Conservation (phyloP, 2,888 invertebrate species). For the Calameuta pallipes region DNA sequence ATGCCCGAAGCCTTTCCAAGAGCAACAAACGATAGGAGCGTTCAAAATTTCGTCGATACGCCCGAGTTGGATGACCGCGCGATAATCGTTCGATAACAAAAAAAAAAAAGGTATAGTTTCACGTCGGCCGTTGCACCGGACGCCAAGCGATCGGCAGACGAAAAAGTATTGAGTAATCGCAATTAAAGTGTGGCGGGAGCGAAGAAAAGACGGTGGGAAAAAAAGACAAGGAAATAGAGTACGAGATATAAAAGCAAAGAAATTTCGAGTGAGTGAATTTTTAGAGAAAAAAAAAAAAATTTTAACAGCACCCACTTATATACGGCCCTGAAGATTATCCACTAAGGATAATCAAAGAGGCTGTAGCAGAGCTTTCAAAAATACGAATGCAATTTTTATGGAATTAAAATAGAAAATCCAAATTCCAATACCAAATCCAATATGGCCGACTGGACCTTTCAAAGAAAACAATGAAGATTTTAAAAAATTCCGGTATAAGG, state of each 20-base stretch:
- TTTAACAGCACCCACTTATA: too few relatives aligned
- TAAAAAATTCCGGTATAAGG: background rate
- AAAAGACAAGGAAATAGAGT: background rate
- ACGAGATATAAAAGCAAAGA: background rate
- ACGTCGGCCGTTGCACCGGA: background rate
- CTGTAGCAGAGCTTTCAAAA: too few relatives aligned
- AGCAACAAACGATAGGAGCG: background rate
- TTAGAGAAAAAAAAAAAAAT: too few relatives aligned
- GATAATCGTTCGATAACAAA: background rate
- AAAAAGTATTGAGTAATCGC: background rate
- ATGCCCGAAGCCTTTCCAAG: background rate
- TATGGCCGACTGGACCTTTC: too few relatives aligned
- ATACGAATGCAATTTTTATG: too few relatives aligned
- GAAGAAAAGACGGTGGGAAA: background rate
- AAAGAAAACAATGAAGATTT: too few relatives aligned
- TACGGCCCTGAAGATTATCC: too few relatives aligned
- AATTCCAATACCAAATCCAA: too few relatives aligned
- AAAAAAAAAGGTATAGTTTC: background rate
- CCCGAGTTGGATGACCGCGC: background rate
- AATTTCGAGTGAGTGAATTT: background rate
- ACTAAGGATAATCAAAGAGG: too few relatives aligned
- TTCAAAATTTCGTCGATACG: background rate
- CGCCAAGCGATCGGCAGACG: background rate
- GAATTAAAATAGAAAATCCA: too few relatives aligned
- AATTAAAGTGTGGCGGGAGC: background rate